Conservation (phyloP, 2,797 vertebrate genomes). For the Channallabes apus region DNA sequence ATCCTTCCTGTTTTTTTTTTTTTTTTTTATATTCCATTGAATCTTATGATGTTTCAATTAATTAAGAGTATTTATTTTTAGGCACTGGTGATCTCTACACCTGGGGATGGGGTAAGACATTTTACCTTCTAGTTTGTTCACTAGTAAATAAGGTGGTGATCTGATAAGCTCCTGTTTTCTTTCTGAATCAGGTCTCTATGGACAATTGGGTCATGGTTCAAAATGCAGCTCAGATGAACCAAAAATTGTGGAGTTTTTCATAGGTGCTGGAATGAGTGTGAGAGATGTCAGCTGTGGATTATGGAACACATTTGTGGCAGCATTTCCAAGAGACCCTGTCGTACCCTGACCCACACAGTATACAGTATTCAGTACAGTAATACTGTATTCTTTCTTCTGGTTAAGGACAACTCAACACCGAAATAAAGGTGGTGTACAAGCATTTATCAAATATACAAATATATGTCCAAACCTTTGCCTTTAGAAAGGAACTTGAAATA, state of each 20-base stretch:
- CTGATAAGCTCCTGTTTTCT: neutral
- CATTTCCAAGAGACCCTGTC: slow-evolving; percentile 58
- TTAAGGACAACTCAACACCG: neutral
- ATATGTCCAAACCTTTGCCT: slow-evolving; percentile 21
- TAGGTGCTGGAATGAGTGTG: slow-evolving; percentile 65
- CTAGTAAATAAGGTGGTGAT: neutral
- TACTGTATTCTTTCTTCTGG: neutral
- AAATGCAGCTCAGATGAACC: slow-evolving; percentile 78
- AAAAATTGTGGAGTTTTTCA: slow-evolving; percentile 75
- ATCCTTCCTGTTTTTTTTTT: neutral
- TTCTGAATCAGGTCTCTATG: slow-evolving; percentile 81
- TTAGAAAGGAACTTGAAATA: slow-evolving; percentile 32
- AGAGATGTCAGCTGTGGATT: slow-evolving; percentile 83
- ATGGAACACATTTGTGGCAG: slow-evolving; percentile 86
- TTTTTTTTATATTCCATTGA: neutral
- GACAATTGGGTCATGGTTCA: slow-evolving; percentile 86
- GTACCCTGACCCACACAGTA: slow-evolving; percentile 27
- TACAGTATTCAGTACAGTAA: too few species aligned
- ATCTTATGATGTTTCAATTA: neutral
- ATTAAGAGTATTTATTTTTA: slow-evolving; percentile 58
- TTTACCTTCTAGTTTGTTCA: neutral
- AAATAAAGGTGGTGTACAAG: neutral
- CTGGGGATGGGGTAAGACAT: slow-evolving; percentile 95
- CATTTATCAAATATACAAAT: slow-evolving; percentile 54
- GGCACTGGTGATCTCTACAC: slow-evolving; percentile 87